Conservation (phyloP, 2,888 invertebrate genomes). For the Marronus borbonicus region DNA sequence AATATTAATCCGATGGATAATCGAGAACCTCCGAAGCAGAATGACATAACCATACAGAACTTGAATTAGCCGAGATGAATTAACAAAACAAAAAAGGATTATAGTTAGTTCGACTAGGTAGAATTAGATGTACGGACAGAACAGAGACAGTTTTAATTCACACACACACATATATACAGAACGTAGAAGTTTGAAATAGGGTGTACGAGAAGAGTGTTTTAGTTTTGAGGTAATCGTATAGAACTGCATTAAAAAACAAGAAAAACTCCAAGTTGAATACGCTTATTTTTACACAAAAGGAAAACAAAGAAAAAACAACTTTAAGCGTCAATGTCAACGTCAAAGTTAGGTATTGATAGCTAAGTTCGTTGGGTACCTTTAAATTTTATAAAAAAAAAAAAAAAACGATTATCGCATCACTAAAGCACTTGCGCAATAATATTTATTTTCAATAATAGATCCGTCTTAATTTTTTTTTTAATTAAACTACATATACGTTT, state of each 20-base stretch:
- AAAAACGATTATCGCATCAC: too few species aligned
- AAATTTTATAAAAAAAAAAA: too few species aligned
- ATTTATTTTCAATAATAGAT: too few species aligned
- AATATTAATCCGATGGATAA: slow-evolving; percentile 36
- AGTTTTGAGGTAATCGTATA: background rate
- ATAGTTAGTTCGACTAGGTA: slow-evolving; percentile 14
- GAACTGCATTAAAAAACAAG: too few species aligned
- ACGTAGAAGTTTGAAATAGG: background rate
- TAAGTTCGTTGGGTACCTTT: too few species aligned
- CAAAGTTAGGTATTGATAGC: background rate
- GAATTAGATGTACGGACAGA: background rate
- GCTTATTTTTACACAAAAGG: too few species aligned
- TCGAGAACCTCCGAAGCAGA: slow-evolving; percentile 37
- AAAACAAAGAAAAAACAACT: background rate
- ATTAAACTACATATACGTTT: too few species aligned
- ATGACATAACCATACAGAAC: slow-evolving; percentile 48
- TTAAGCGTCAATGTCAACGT: background rate
- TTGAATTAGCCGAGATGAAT: slow-evolving; percentile 33
- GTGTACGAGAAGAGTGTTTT: background rate
- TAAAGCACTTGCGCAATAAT: too few species aligned
- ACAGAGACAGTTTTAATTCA: slow-evolving; percentile 1
- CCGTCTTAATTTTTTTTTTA: too few species aligned
- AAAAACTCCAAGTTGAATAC: too few species aligned
- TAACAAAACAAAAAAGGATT: background rate
- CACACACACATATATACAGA: background rate